These are phyloP conservation scores for Stenichneumon culpator DNA, from an alignment of 2,888 invertebrate species.

Conservation along the genomic window DNA sequence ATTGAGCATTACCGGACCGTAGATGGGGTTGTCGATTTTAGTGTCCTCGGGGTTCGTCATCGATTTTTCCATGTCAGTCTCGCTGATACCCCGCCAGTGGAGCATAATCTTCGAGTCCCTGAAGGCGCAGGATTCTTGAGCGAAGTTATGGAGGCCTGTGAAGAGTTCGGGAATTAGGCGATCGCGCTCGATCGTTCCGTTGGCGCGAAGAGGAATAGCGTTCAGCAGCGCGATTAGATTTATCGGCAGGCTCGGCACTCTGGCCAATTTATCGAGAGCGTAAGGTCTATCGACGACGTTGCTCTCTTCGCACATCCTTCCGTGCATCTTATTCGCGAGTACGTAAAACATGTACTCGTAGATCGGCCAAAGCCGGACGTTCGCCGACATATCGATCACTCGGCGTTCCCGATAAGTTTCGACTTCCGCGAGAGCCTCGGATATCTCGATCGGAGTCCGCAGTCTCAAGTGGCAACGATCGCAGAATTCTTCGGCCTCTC, in stretches of 20 bases:
- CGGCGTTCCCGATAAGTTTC: conserved; percentile 46
- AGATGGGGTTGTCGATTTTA: conserved; percentile 42
- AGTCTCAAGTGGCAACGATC: conserved; percentile 66
- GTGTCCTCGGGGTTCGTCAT: background rate
- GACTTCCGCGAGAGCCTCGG: conserved; percentile 51
- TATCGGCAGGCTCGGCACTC: conserved; percentile 78
- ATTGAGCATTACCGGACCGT: conserved; percentile 72
- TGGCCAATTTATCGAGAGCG: conserved; percentile 68
- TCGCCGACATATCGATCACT: conserved; percentile 75
- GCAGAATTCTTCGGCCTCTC: conserved; percentile 68
- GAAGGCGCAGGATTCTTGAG: conserved; percentile 73
- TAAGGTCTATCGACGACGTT: conserved; percentile 8
- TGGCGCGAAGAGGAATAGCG: conserved; percentile 49
- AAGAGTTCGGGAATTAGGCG: conserved; percentile 74
- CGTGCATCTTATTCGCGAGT: conserved; percentile 77
- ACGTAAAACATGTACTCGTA: conserved; percentile 86
- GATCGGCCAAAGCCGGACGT: conserved; percentile 87
- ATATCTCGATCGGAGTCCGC: conserved; percentile 64
- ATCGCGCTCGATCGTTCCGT: conserved; percentile 58
- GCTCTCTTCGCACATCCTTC: conserved; percentile 67
- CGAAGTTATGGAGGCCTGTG: conserved; percentile 70
- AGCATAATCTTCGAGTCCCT: conserved; percentile 71
- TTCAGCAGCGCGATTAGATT: conserved; percentile 76
- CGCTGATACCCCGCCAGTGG: conserved; percentile 69
- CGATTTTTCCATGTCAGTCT: conserved; percentile 55